These are phyloP conservation scores for Trichopoda pennipes DNA, from an alignment of 2,888 invertebrate genomes.

Conservation along the genomic window DNA sequence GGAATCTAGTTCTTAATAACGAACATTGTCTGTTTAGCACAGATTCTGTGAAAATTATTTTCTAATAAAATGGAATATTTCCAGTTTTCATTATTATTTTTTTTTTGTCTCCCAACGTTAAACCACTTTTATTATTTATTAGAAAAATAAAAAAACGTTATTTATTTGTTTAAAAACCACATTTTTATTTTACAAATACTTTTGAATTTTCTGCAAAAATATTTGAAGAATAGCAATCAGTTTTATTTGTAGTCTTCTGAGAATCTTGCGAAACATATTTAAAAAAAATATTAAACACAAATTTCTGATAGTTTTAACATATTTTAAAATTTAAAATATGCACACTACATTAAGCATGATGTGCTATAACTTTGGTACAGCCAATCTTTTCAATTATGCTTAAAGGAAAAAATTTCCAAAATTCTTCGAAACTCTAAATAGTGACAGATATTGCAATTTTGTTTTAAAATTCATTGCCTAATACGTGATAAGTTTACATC, in stretches of 20 bases:
- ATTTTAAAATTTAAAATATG: no score
- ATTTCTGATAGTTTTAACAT: no score
- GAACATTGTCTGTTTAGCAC: constrained; percentile 29
- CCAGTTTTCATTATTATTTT: constrained; percentile 31
- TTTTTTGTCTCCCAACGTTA: constrained; percentile 1
- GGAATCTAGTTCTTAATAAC: constrained; percentile 50
- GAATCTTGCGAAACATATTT: background rate
- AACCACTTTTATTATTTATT: constrained; percentile 11
- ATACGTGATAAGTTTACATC: no score
- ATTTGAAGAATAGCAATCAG: background rate
- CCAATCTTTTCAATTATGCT: no score
- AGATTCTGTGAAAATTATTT: constrained; percentile 26
- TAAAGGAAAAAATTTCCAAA: no score
- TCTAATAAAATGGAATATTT: constrained; percentile 13
- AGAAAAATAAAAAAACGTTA: constrained; percentile 18
- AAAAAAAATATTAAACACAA: no score
- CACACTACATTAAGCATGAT: no score
- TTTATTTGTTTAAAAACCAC: constrained; percentile 8
- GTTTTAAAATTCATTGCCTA: no score
- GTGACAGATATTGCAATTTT: no score
- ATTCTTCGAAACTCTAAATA: no score
- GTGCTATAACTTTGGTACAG: no score
- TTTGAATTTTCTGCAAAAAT: background rate
- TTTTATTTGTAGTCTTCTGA: background rate
- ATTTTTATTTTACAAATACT: background rate